Evolutionary conservation across 1,140 invertebrate species (phyloP).

Genomic region (Anastrepha obliqua): DNA sequence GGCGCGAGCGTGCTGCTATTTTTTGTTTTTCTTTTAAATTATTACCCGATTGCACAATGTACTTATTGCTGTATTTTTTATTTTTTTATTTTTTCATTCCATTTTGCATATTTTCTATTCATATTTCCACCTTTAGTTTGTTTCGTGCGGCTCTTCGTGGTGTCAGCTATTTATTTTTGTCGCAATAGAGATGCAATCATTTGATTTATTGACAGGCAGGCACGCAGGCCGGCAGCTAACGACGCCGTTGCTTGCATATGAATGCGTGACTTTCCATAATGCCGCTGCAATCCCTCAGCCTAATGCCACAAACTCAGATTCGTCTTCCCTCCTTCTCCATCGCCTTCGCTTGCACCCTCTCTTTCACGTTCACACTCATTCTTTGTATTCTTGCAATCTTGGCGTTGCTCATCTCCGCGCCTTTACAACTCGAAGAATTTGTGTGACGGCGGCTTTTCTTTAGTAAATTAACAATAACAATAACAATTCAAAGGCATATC

Average conservation of each 20-base stretch:
- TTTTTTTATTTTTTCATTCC: background rate
- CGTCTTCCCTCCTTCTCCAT: no score
- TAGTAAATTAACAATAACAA: conserved; percentile 11
- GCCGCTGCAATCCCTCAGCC: background rate
- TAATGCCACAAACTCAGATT: no score
- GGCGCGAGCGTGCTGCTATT: background rate
- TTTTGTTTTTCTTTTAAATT: background rate
- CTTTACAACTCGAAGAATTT: background rate
- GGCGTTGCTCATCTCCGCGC: background rate
- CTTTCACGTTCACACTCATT: no score
- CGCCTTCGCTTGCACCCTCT: no score
- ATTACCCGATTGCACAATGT: background rate
- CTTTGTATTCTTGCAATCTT: background rate
- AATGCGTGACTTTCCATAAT: background rate
- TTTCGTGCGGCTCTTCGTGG: background rate
- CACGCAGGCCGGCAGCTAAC: background rate
- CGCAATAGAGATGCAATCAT: background rate
- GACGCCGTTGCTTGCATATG: background rate
- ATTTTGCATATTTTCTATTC: background rate
- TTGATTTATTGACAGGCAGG: conserved; percentile 7
- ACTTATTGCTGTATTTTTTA: background rate
- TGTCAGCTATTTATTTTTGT: background rate
- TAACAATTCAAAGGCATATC: background rate
- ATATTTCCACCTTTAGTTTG: background rate
- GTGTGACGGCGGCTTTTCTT: background rate